Conservation (phyloP, 2,113 vertebrate species). For the Chelonoidis abingdonii region DNA sequence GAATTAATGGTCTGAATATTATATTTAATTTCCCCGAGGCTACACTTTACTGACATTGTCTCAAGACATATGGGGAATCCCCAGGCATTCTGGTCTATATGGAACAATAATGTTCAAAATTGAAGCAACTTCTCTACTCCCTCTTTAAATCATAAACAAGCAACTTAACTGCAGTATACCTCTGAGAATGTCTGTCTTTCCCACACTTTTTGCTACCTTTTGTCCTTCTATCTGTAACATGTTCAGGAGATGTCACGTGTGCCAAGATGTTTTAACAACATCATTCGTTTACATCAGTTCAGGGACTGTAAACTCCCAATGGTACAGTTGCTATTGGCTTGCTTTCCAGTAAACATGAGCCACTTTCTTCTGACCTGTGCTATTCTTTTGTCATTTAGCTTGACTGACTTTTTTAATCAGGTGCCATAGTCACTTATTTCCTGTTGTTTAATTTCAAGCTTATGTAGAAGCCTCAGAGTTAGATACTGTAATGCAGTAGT, state of each 20-base stretch:
- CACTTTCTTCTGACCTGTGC: not conserved
- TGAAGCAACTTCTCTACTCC: not conserved
- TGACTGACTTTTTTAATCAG: not conserved
- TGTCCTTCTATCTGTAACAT: not conserved
- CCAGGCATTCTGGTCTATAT: not conserved
- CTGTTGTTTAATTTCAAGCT: not conserved
- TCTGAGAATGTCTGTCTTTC: not conserved
- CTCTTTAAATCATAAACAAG: not conserved
- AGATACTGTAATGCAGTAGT: not conserved
- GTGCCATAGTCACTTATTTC: not conserved
- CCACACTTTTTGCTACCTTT: not conserved
- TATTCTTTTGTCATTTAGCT: not conserved
- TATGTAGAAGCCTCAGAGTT: not conserved
- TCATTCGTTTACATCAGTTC: not conserved
- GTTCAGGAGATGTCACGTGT: accelerated
- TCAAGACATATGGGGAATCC: not conserved
- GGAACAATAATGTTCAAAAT: not conserved
- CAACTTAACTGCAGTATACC: not conserved
- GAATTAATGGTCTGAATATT: not conserved
- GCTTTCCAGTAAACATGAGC: not conserved
- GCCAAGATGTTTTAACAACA: not conserved
- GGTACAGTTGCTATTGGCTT: not conserved
- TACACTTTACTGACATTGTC: not conserved
- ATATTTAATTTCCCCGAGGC: not conserved
- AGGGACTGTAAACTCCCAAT: not conserved